Evolutionary conservation across 1,140 invertebrate species (phyloP).

Genomic region (Achatina immaculata): DNA sequence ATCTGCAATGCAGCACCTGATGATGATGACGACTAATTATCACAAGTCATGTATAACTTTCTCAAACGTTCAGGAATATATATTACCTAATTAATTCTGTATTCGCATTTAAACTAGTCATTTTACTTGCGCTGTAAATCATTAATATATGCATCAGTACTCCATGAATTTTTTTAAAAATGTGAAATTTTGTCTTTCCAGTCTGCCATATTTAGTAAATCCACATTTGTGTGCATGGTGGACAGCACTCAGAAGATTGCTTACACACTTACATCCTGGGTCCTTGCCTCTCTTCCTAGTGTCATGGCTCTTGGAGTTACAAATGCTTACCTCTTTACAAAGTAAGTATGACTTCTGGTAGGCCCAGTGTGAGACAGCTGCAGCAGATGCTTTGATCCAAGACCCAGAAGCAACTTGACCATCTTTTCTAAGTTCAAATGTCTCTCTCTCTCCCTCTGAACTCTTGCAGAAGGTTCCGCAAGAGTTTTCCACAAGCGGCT

Average conservation of each 20-base stretch:
- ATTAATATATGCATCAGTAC: too few relatives aligned
- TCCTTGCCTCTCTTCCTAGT: conserved; percentile 8
- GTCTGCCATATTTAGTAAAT: conserved; percentile 19
- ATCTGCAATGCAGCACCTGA: too few relatives aligned
- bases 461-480: background rate
- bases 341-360: background rate
- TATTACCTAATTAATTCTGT: too few relatives aligned
- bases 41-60: too few relatives aligned
- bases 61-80: too few relatives aligned
- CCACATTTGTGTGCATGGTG: conserved; percentile 11
- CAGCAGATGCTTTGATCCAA: background rate
- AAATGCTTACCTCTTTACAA: conserved; percentile 24
- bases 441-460: background rate
- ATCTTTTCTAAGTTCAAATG: background rate
- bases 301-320: conserved; percentile 4
- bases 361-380: background rate
- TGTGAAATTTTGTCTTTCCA: conserved; percentile 4
- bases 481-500: background rate
- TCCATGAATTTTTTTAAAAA: too few relatives aligned
- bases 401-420: background rate
- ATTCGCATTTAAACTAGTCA: too few relatives aligned
- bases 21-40: too few relatives aligned
- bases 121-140: too few relatives aligned
- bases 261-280: conserved; percentile 23
- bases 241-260: conserved; percentile 29